Evolutionary conservation across 2,797 vertebrate species (phyloP), one percentile per base, ranked within the genome.

Genomic region (Adelosebastes latens): DNA sequence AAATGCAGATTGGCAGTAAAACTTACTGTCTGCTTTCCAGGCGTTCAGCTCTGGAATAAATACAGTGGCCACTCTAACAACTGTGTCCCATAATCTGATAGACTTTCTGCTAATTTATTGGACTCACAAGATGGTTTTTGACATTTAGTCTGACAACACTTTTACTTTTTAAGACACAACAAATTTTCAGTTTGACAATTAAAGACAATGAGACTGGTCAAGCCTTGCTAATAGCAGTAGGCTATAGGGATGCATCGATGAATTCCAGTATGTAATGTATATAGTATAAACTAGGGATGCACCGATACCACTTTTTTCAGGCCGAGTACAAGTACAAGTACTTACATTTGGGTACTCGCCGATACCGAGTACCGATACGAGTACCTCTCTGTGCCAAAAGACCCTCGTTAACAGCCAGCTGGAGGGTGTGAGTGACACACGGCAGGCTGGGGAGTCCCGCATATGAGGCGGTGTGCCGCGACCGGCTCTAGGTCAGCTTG

Each of bases 1-100:
- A 24, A 81, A 81, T 71, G 58, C 58, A 74, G 58, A 77, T 24
- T 59, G 27, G 58, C 64, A 39, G 77, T 27, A 31, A 61, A 82
- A 80, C 46, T 73, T 49, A 49, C 27, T 49, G 32, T 52, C 31
- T 22, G 72, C 20, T 49, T 42, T 64, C 6, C 10, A 65, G 59
- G 5, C 3, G 1, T 71, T 76, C 10, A 59, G 31, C 18, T 49
- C 42, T n/a, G 5, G 6, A 66, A 4, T 31, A 14, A 59, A 71
- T 42, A 20, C 5, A 1, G 6, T 14, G 1, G n/a, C 64, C 39
- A 52, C 13, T 25, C 20, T 5, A 16, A 74, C 60, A 62, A n/a
- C 25, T 27, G 16, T 8, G 24, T 34, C n/a, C 1, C 12, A 49
- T n/a, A 6, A 53, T 65, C 34, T 58, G 56, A 75, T 25, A 65